Evolutionary conservation across 2,797 vertebrate genomes (phyloP).

Genomic region (Epinephelus awoara): DNA sequence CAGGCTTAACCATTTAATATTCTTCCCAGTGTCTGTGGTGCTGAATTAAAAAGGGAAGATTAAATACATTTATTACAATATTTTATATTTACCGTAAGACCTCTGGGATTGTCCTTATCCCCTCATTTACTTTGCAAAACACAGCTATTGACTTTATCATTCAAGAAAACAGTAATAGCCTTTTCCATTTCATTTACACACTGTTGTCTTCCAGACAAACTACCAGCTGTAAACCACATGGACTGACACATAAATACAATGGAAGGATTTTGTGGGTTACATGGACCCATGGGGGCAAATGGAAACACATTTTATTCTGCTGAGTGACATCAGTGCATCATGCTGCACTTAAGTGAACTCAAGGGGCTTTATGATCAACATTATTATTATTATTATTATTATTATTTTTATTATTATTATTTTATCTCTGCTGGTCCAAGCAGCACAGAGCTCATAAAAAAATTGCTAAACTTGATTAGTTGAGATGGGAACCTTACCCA

Average conservation of each 20-base stretch:
- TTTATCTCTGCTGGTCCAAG: neutral
- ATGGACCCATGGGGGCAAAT: neutral
- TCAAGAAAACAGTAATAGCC: neutral
- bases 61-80: neutral
- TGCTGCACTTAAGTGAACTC: no score
- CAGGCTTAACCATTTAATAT: neutral
- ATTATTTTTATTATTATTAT: no score
- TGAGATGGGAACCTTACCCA: neutral
- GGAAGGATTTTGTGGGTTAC: neutral
- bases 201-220: neutral
- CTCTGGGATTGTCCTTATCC: conserved; percentile 6
- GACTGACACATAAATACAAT: neutral
- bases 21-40: neutral
- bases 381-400: no score
- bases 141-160: no score
- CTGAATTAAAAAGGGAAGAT: conserved; percentile 9
- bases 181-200: neutral
- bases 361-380: neutral
- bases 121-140: no score
- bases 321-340: conserved; percentile 7
- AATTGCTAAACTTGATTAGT: neutral
- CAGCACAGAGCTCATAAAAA: neutral
- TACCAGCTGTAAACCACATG: neutral
- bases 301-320: conserved; percentile 2
- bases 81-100: neutral